phyloP scores from a whole-genome alignment of 2,888 invertebrate genomes.

The Pantelozetes paolii region DNA sequence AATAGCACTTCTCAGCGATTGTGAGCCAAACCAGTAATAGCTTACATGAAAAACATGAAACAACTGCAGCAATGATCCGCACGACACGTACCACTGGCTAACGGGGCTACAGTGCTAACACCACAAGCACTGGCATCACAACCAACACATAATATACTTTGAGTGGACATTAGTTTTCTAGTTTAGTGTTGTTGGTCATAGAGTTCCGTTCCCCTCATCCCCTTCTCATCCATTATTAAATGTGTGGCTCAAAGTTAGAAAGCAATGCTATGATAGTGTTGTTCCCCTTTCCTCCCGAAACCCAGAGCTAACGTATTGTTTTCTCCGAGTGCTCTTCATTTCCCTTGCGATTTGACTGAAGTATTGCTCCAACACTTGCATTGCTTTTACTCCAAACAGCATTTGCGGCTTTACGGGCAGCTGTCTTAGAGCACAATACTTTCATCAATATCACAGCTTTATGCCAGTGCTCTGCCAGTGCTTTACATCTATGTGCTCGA shows the following conservation, averaged over 20 bases:
- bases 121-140: background rate
- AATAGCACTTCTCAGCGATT: conserved; percentile 27
- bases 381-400: conserved; percentile 13
- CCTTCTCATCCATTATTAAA: conserved; percentile 34
- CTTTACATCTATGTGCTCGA: too few relatives aligned
- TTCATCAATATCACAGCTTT: conserved; percentile 30
- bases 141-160: conserved; percentile 24
- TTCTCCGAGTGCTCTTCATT: conserved; percentile 5
- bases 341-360: conserved; percentile 20
- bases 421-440: conserved; percentile 25
- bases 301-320: conserved; percentile 21
- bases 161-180: conserved; percentile 35
- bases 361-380: conserved; percentile 10
- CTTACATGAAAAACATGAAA: background rate
- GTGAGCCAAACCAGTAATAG: conserved; percentile 25
- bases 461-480: background rate
- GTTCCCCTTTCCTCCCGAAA: conserved; percentile 30
- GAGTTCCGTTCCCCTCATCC: conserved; percentile 12
- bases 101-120: background rate
- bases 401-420: conserved; percentile 16
- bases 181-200: conserved; percentile 30
- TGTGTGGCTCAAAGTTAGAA: conserved; percentile 21
- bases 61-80: conserved; percentile 12
- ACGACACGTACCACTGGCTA: conserved; percentile 26
- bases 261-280: conserved; percentile 15